Conservation (phyloP, 1,140 invertebrate species). For the Trichomalopsis sarcophagae region DNA sequence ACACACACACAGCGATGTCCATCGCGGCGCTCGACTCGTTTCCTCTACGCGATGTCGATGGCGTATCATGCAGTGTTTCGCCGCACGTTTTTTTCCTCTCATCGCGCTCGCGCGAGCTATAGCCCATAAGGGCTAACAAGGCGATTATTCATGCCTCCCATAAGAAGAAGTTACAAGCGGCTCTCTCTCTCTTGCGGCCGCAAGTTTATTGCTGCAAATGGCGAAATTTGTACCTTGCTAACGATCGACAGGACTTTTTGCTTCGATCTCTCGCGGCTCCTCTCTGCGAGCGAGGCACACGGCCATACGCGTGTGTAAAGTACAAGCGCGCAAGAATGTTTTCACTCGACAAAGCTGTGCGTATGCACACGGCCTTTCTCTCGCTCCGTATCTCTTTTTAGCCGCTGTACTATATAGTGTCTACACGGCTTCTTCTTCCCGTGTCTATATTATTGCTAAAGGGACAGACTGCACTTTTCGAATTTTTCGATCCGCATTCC, state of each 20-base stretch:
- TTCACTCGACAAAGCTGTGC: slow-evolving; percentile 8
- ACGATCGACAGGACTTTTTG: slow-evolving; percentile 67
- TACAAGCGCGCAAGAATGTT: neutral
- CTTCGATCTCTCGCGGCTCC: neutral
- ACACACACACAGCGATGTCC: slow-evolving; percentile 60
- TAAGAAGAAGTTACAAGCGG: slow-evolving; percentile 73
- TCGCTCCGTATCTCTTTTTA: neutral
- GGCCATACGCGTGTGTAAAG: neutral
- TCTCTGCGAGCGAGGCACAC: neutral
- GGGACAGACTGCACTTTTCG: no score
- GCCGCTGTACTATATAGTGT: no score
- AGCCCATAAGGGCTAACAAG: slow-evolving; percentile 74
- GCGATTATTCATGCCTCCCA: slow-evolving; percentile 74
- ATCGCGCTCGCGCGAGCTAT: slow-evolving; percentile 57
- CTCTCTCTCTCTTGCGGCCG: slow-evolving; percentile 55
- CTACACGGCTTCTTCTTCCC: no score
- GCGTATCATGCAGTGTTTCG: slow-evolving; percentile 67
- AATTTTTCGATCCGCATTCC: no score
- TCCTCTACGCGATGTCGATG: slow-evolving; percentile 66
- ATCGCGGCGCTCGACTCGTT: slow-evolving; percentile 59
- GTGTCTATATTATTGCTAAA: no score
- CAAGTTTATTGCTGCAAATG: slow-evolving; percentile 74
- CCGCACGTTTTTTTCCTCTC: slow-evolving; percentile 57
- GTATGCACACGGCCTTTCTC: neutral
- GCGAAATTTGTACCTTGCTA: slow-evolving; percentile 75